Conservation (phyloP, 2,797 vertebrate genomes). For the Anas bahamensis region DNA sequence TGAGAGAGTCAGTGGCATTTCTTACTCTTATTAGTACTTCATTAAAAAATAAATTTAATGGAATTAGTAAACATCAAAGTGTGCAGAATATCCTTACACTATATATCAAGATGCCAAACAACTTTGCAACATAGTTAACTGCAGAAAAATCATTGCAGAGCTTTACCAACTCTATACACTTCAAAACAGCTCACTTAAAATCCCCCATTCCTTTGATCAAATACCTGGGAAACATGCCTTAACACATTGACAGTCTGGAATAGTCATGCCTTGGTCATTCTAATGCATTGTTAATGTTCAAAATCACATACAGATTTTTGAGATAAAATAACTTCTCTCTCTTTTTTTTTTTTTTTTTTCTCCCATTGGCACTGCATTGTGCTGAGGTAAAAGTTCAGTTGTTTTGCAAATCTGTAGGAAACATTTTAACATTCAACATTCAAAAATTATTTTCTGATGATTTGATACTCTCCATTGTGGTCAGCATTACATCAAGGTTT, state of each 20-base stretch:
- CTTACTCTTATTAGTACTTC: conserved; percentile 49
- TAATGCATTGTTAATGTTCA: conserved; percentile 33
- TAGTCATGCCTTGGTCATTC: conserved; percentile 42
- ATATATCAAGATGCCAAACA: conserved; percentile 58
- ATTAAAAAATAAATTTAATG: conserved; percentile 30
- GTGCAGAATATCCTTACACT: conserved; percentile 23
- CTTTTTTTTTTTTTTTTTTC: neutral
- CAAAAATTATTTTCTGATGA: neutral
- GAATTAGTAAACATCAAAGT: conserved; percentile 68
- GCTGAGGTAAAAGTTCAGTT: neutral
- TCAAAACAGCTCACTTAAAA: conserved; percentile 64
- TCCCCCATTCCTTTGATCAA: conserved; percentile 63
- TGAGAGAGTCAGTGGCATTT: neutral
- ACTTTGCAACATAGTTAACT: conserved; percentile 45
- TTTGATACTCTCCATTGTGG: neutral
- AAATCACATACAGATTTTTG: conserved; percentile 68
- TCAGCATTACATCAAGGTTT: neutral
- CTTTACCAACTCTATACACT: conserved; percentile 37
- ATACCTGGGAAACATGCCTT: conserved; percentile 57
- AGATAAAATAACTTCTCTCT: neutral
- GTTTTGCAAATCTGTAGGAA: neutral
- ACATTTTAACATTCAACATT: neutral
- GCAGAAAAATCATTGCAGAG: conserved; percentile 23
- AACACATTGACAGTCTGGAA: conserved; percentile 56
- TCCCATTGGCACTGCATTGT: neutral